phyloP scores from a whole-genome alignment of 2,888 invertebrate species.

The Helicoverpa assulta region DNA sequence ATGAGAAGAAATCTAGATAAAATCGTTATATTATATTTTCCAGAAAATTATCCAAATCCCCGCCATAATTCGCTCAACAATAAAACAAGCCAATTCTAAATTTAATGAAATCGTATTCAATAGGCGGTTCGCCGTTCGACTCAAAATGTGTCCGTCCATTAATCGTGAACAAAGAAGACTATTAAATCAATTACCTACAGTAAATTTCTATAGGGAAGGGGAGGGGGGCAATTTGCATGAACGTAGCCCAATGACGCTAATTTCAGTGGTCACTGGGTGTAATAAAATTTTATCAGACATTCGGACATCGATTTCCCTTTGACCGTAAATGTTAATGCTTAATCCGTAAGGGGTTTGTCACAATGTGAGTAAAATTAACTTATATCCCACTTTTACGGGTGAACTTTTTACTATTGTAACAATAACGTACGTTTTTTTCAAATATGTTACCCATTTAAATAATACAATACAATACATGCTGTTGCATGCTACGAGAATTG shows the following conservation, averaged over 20 bases:
- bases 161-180: conserved; percentile 76
- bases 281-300: conserved; percentile 84
- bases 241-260: conserved; percentile 81
- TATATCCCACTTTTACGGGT: neutral
- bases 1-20: no score
- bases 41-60: conserved; percentile 4
- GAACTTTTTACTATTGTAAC: no score
- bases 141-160: conserved; percentile 61
- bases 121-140: conserved; percentile 48
- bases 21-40: neutral
- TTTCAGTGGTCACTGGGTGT: conserved; percentile 78
- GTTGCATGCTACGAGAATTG: no score
- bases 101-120: conserved; percentile 55
- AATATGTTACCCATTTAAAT: no score
- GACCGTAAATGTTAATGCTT: conserved; percentile 33
- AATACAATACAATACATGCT: no score
- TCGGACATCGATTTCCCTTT: conserved; percentile 70
- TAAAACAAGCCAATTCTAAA: conserved; percentile 47
- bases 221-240: conserved; percentile 75
- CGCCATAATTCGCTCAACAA: conserved; percentile 23
- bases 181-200: conserved; percentile 85
- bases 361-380: neutral
- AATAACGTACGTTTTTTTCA: no score
- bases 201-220: conserved; percentile 71
- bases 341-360: conserved; percentile 3